These are phyloP conservation scores for Erythrocercus mccallii DNA, from an alignment of 2,113 vertebrate genomes.

Conservation along the genomic window DNA sequence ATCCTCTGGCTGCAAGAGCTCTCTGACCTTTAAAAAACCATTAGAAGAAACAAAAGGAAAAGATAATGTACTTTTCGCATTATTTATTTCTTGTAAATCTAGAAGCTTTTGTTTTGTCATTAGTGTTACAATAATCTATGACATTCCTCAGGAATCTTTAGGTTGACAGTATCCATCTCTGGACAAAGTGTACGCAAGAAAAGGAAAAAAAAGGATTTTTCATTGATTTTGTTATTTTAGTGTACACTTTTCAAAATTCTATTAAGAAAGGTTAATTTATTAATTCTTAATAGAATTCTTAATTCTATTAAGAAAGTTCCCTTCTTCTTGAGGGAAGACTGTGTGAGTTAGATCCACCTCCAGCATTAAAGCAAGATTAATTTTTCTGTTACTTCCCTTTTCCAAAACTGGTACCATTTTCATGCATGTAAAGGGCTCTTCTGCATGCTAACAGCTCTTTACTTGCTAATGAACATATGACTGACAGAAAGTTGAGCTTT, in stretches of 20 bases:
- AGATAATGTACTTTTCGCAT: background rate
- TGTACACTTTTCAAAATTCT: background rate
- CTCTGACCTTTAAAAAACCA: background rate
- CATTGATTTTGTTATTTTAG: background rate
- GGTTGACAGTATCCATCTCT: background rate
- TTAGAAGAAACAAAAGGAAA: background rate
- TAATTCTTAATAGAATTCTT: background rate
- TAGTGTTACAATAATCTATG: background rate
- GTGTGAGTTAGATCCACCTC: background rate
- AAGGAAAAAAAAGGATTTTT: background rate
- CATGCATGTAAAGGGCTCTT: conserved; percentile 20
- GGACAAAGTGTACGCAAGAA: background rate
- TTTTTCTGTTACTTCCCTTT: background rate
- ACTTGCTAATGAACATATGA: conserved; percentile 52
- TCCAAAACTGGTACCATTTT: background rate
- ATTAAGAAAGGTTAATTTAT: background rate
- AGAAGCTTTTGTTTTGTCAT: background rate
- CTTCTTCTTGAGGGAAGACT: background rate
- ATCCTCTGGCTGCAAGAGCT: background rate
- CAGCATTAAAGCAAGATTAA: background rate
- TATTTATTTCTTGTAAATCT: background rate
- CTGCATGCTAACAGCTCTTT: conserved; percentile 22
- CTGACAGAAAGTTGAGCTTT: conserved; percentile 58
- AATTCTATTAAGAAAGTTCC: background rate
- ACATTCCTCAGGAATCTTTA: background rate